These are phyloP conservation scores for Ennomos erosarius DNA, from an alignment of 2,888 invertebrate species.

Conservation along the genomic window DNA sequence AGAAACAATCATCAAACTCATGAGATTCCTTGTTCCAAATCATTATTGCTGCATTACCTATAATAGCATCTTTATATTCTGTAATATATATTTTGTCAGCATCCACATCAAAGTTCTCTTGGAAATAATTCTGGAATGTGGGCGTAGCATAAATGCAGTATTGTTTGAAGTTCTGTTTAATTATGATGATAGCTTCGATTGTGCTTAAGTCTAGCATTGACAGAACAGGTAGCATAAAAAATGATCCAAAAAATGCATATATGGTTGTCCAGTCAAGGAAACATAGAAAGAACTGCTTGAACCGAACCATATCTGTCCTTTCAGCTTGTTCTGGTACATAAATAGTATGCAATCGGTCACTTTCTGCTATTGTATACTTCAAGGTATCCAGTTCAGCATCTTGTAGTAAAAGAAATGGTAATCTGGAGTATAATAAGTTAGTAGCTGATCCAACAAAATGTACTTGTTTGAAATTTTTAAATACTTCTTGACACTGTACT, in stretches of 20 bases:
- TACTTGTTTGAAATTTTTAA: constrained; percentile 62
- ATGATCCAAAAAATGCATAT: constrained; percentile 40
- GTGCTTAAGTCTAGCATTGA: constrained; percentile 43
- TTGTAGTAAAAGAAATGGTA: constrained; percentile 49
- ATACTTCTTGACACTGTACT: constrained; percentile 55
- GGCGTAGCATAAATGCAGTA: constrained; percentile 51
- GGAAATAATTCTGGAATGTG: constrained; percentile 56
- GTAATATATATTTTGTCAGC: constrained; percentile 39
- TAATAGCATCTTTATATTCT: constrained; percentile 39
- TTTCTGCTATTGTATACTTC: constrained; percentile 55
- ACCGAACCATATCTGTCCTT: constrained; percentile 33
- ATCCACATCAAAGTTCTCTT: constrained; percentile 50
- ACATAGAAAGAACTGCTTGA: constrained; percentile 49
- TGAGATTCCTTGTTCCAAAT: constrained; percentile 61
- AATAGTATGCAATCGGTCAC: constrained; percentile 40
- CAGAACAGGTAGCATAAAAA: constrained; percentile 44
- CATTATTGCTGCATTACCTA: constrained; percentile 57
- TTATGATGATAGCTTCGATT: constrained; percentile 59
- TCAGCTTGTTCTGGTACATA: constrained; percentile 35
- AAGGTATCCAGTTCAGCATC: constrained; percentile 54
- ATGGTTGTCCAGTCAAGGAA: constrained; percentile 52
- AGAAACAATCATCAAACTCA: constrained; percentile 62
- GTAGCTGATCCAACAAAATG: constrained; percentile 62
- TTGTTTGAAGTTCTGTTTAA: constrained; percentile 37
- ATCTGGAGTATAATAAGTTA: constrained; percentile 55